Evolutionary conservation across 1,140 invertebrate species (phyloP).

Genomic region (Lepidurus couesii): DNA sequence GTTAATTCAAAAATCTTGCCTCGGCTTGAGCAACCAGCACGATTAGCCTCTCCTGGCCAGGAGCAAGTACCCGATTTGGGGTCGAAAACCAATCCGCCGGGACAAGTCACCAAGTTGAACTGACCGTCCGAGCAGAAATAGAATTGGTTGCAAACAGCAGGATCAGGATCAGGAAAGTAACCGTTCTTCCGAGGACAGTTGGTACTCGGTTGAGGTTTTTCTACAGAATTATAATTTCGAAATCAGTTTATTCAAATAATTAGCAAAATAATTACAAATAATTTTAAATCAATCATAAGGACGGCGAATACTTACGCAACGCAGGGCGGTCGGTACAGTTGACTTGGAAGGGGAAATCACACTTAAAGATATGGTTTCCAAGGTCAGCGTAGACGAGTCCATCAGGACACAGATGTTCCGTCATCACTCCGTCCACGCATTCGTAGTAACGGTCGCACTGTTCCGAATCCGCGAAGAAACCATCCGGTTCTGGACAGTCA

Average conservation of each 20-base stretch:
- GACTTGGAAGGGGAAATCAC: conserved; percentile 75
- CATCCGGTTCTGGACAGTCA: conserved; percentile 63
- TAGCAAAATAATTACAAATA: not conserved
- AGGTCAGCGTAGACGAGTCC: conserved; percentile 74
- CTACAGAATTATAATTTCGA: conserved; percentile 47
- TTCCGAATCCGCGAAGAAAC: conserved; percentile 57
- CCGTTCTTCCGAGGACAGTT: conserved; percentile 76
- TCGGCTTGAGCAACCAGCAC: conserved; percentile 64
- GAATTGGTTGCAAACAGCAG: conserved; percentile 72
- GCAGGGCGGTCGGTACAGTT: conserved; percentile 62
- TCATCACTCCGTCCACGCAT: conserved; percentile 66
- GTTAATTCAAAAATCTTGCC: conserved; percentile 43
- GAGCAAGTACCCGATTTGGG: conserved; percentile 66
- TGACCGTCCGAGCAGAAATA: conserved; percentile 71
- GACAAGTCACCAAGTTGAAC: conserved; percentile 64
- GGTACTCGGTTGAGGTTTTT: conserved; percentile 64
- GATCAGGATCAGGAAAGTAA: conserved; percentile 70
- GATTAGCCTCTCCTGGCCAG: conserved; percentile 71
- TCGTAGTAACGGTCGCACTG: conserved; percentile 81
- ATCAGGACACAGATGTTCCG: conserved; percentile 73
- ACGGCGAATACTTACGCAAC: conserved; percentile 59
- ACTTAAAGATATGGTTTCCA: conserved; percentile 67
- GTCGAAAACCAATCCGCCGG: conserved; percentile 76
- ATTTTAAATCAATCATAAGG: not conserved
- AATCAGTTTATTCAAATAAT: conserved; percentile 23